Conservation (phyloP, 2,888 invertebrate species). For the Taphrorychus bicolor region DNA sequence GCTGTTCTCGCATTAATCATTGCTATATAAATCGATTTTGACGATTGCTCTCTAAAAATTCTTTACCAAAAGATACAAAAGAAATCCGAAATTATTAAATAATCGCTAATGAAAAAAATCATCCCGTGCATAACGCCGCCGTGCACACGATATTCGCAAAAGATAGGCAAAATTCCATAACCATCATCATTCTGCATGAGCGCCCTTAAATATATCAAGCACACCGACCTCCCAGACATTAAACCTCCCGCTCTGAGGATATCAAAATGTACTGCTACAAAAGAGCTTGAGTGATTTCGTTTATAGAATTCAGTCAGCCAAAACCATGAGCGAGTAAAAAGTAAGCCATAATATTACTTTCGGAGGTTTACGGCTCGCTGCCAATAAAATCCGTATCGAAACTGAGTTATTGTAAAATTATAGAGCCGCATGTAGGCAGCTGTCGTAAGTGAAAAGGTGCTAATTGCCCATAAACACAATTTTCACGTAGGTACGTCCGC, state of each 20-base stretch:
- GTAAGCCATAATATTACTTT: too few species aligned
- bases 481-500: background rate
- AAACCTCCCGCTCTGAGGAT: background rate
- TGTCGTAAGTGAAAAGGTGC: constrained; percentile 2
- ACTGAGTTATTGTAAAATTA: background rate
- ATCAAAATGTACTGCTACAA: background rate
- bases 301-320: background rate
- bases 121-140: background rate
- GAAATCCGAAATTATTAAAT: background rate
- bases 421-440: background rate
- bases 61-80: background rate
- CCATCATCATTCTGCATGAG: background rate
- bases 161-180: background rate
- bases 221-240: background rate
- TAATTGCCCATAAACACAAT: constrained; percentile 8
- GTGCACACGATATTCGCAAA: background rate
- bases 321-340: too few species aligned
- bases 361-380: background rate
- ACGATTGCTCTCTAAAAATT: too few species aligned
- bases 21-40: too few species aligned
- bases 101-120: background rate
- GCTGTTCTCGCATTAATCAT: too few species aligned
- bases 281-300: background rate
- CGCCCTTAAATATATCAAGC: background rate
- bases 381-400: background rate